Percentiles rank a stretch among this genome's conserved stretches.
Evolutionary conservation across 2,113 vertebrate species (phyloP).

Genomic region (Drymodes brunneopygia): DNA sequence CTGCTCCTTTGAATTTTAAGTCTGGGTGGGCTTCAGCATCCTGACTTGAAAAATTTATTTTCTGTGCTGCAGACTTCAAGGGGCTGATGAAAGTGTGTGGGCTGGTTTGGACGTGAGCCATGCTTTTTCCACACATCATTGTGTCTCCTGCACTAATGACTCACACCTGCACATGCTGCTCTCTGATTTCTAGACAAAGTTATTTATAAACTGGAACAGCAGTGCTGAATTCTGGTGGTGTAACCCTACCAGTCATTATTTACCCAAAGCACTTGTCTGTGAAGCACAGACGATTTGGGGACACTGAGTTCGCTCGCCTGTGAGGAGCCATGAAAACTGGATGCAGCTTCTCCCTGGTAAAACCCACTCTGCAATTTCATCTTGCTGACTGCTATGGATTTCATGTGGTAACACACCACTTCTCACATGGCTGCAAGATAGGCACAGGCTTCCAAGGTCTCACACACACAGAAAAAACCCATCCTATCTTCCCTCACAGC

Average conservation of each 20-base stretch:
- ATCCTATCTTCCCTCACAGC: not conserved
- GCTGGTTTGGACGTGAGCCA: conserved; percentile 36
- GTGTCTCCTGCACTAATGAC: conserved; percentile 61
- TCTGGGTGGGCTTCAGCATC: not conserved
- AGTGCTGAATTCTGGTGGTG: not conserved
- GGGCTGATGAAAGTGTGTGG: conserved; percentile 32
- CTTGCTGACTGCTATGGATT: not conserved
- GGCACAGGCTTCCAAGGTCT: not conserved
- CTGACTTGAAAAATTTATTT: not conserved
- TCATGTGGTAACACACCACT: not conserved
- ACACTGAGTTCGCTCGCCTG: not conserved
- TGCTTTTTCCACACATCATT: conserved; percentile 49
- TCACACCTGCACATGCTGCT: conserved; percentile 53
- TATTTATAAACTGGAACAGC: conserved; percentile 31
- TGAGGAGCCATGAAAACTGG: not conserved
- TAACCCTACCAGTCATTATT: not conserved
- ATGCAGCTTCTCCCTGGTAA: not conserved
- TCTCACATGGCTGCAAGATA: not conserved
- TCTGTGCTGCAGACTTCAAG: conserved; percentile 31
- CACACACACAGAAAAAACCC: not conserved
- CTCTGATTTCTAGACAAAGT: conserved; percentile 33
- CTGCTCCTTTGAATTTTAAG: not conserved
- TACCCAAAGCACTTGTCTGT: not conserved
- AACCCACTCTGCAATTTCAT: not conserved
- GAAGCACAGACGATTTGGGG: not conserved